These are phyloP conservation scores for Podocnemis expansa DNA, from an alignment of 2,113 vertebrate genomes.

Conservation along the genomic window DNA sequence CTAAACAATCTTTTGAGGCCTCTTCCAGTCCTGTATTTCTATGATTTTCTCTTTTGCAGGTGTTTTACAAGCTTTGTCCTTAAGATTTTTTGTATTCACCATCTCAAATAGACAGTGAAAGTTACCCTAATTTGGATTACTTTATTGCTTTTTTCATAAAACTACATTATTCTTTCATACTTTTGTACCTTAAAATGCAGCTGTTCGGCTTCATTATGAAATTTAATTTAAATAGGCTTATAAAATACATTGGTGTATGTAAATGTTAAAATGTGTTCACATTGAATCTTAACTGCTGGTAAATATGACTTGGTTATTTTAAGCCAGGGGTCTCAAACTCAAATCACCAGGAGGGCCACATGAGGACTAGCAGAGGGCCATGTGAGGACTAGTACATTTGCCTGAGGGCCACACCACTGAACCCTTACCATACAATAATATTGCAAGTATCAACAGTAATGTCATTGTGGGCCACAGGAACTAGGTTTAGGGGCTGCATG, in stretches of 20 bases:
- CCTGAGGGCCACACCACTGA: too few species aligned
- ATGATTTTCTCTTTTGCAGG: not conserved
- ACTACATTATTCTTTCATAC: not conserved
- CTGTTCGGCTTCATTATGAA: not conserved
- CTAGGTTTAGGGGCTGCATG: too few species aligned
- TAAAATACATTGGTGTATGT: not conserved
- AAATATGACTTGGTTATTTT: not conserved
- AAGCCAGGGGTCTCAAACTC: too few species aligned
- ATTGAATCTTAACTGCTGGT: not conserved
- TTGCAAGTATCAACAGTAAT: too few species aligned
- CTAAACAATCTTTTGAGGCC: not conserved
- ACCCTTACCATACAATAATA: too few species aligned
- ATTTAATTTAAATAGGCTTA: not conserved
- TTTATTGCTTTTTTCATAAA: not conserved
- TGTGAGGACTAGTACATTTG: too few species aligned
- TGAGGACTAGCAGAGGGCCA: too few species aligned
- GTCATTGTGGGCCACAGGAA: too few species aligned
- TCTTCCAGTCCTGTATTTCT: not conserved
- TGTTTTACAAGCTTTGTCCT: not conserved
- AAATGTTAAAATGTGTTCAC: not conserved
- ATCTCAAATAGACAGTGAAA: not conserved
- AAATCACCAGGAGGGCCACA: too few species aligned
- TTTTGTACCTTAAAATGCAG: not conserved
- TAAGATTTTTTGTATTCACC: not conserved
- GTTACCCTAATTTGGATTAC: not conserved